Percentiles rank a stretch among this genome's conserved stretches.
Conservation (phyloP, 1,140 invertebrate species). For the Zeugodacus cucurbitae region DNA sequence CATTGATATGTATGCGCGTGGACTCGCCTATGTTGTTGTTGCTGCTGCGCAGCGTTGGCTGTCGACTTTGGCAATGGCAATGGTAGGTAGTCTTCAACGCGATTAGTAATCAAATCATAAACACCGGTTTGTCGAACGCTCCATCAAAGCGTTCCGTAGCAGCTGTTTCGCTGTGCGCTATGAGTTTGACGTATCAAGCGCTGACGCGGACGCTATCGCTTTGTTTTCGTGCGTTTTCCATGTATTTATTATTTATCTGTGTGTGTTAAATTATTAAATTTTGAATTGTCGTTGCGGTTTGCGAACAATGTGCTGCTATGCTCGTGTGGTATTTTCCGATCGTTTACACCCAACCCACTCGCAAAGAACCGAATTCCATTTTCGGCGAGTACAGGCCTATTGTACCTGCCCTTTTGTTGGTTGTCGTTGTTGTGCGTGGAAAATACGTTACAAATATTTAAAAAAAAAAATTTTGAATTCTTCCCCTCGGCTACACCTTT, state of each 20-base stretch:
- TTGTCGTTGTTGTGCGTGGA: neutral
- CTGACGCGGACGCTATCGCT: neutral
- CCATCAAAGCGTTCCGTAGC: too few species aligned
- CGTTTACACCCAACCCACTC: neutral
- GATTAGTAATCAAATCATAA: conserved; percentile 32
- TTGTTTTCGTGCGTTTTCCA: neutral
- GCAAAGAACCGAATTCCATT: neutral
- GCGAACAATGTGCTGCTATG: neutral
- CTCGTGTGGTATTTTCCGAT: neutral
- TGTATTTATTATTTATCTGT: neutral
- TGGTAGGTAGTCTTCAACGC: neutral
- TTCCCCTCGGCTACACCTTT: neutral
- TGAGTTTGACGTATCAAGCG: neutral
- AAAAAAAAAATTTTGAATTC: neutral
- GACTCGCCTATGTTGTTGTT: too few species aligned
- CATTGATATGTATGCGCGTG: neutral
- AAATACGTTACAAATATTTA: neutral
- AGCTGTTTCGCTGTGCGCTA: neutral
- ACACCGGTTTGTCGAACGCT: neutral
- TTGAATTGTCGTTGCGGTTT: neutral
- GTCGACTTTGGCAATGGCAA: conserved; percentile 25
- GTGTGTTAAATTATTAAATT: neutral
- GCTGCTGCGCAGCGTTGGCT: neutral
- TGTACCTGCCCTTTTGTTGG: neutral
- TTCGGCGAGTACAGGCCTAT: neutral